Evolutionary conservation across 1,140 invertebrate species (phyloP).

Genomic region (Cataglyphis hispanica): DNA sequence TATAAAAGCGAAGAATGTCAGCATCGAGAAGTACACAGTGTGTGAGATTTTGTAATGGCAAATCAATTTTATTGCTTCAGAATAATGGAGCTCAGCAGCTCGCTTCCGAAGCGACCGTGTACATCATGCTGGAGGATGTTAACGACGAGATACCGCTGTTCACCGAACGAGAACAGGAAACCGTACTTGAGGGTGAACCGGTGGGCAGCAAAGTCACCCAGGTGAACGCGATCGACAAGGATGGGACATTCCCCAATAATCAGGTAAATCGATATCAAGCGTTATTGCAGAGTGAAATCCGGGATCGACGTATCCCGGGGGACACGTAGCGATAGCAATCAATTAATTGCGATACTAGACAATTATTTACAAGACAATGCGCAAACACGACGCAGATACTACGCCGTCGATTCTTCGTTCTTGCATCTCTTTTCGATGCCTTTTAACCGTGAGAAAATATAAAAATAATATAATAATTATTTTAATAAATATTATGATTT

Average conservation of each 20-base stretch:
- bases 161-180: constrained; percentile 97
- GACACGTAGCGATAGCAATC: neutral
- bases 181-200: constrained; percentile 96
- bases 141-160: constrained; percentile 99
- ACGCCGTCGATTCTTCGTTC: neutral
- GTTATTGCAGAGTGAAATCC: constrained; percentile 7
- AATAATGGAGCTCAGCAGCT: constrained; percentile 98
- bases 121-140: constrained; percentile 97
- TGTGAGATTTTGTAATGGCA: constrained; percentile 19
- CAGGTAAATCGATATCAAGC: constrained; percentile 88
- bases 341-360: constrained; percentile 1
- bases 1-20: neutral
- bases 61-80: constrained; percentile 85
- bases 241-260: constrained; percentile 97
- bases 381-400: too few relatives aligned
- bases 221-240: constrained; percentile 98
- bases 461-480: too few relatives aligned
- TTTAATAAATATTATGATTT: too few relatives aligned
- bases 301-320: neutral
- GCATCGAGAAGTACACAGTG: neutral
- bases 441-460: neutral
- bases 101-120: constrained; percentile 97
- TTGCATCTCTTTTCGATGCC: neutral
- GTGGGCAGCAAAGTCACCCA: constrained; percentile 98
- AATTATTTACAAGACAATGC: neutral